Conservation (phyloP, 2,888 invertebrate genomes). For the Hypsopygia costalis region DNA sequence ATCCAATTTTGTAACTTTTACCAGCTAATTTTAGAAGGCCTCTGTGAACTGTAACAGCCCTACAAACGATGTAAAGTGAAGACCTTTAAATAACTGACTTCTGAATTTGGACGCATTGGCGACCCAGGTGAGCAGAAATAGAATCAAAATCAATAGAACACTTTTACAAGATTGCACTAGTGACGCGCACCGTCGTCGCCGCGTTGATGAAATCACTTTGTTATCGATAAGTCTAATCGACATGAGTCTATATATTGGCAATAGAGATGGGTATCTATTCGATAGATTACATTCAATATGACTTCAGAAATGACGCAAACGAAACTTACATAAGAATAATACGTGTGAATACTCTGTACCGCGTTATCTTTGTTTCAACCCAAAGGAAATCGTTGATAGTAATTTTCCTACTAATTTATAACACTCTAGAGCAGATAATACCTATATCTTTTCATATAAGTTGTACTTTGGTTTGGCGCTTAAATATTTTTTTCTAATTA, state of each 20-base stretch:
- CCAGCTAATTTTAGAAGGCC: not conserved
- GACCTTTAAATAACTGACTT: slow-evolving; percentile 20
- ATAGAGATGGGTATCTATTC: slow-evolving; percentile 1
- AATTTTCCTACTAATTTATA: too few species aligned
- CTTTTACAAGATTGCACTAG: slow-evolving; percentile 43
- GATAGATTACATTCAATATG: not conserved
- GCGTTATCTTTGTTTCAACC: too few species aligned
- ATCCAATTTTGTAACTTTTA: too few species aligned
- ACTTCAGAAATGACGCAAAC: not conserved
- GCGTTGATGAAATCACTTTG: slow-evolving; percentile 7
- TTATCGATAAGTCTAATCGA: slow-evolving; percentile 12
- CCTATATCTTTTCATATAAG: too few species aligned
- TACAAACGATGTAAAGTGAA: too few species aligned
- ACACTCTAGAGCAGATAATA: too few species aligned
- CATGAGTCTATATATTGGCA: not conserved
- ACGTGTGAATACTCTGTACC: too few species aligned
- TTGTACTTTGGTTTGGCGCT: too few species aligned
- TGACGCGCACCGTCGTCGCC: slow-evolving; percentile 25
- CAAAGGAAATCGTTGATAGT: too few species aligned
- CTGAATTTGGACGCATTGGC: slow-evolving; percentile 26
- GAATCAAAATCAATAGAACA: slow-evolving; percentile 60
- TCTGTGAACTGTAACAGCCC: too few species aligned
- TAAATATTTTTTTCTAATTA: too few species aligned
- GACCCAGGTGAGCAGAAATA: slow-evolving; percentile 55
- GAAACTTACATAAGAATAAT: not conserved